phyloP scores from a whole-genome alignment of 2,113 vertebrate genomes.

The Spea multiplicata region DNA sequence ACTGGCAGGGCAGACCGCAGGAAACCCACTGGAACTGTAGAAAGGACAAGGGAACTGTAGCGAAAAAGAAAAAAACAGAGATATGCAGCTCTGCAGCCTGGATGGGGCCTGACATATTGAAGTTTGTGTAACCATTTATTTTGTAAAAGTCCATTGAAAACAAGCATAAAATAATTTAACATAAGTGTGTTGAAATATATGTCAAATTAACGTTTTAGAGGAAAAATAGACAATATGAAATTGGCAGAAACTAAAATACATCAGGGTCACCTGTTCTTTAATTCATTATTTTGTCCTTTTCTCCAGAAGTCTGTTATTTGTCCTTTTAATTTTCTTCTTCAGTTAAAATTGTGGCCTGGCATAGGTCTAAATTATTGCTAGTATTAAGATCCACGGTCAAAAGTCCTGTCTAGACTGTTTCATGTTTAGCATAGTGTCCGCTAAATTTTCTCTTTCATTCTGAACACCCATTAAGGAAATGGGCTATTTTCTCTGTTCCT shows the following conservation, averaged over 20 bases:
- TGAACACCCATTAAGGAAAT: slow-evolving; percentile 41
- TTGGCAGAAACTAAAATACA: slow-evolving; percentile 8
- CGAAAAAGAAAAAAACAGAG: too few relatives aligned
- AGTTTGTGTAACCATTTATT: too few relatives aligned
- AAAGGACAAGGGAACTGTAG: too few relatives aligned
- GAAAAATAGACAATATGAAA: slow-evolving; percentile 18
- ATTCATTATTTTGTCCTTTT: slow-evolving; percentile 20
- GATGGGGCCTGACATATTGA: too few relatives aligned
- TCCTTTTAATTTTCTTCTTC: slow-evolving; percentile 10
- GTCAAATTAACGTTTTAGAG: not conserved
- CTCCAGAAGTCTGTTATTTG: slow-evolving; percentile 16
- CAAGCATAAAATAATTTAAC: too few relatives aligned
- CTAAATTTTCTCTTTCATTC: slow-evolving; percentile 26
- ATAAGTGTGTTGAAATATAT: too few relatives aligned
- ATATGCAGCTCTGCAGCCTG: too few relatives aligned
- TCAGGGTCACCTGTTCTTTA: slow-evolving; percentile 7
- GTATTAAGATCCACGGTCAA: slow-evolving; percentile 3
- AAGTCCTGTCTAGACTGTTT: slow-evolving; percentile 32
- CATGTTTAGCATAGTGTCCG: slow-evolving; percentile 39
- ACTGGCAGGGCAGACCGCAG: too few relatives aligned
- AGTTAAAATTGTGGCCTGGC: slow-evolving; percentile 10
- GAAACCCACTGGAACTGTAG: too few relatives aligned
- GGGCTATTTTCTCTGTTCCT: slow-evolving; percentile 34
- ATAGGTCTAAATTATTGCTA: not conserved
- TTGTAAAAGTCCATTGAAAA: too few relatives aligned